A percentile compares a stretch with the other conserved stretches of the same genome.
These are phyloP conservation scores for Chalcosyrphus nemorum DNA, from an alignment of 2,888 invertebrate genomes.

Conservation along the genomic window DNA sequence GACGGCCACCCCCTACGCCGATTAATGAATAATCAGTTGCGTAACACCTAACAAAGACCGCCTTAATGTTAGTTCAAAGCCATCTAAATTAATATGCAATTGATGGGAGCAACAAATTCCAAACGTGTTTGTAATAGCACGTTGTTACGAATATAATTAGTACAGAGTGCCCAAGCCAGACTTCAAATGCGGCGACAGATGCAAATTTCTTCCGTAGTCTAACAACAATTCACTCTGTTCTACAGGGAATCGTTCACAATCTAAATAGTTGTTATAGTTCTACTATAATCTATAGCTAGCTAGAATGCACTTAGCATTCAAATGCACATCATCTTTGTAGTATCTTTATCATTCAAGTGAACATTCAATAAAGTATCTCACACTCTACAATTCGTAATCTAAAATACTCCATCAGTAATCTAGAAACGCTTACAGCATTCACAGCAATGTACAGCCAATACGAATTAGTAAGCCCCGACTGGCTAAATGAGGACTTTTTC, in stretches of 20 bases:
- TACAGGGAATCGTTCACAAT: too few species aligned
- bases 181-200: not conserved
- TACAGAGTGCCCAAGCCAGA: too few species aligned
- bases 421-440: not conserved
- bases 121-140: not conserved
- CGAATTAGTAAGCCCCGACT: constrained; percentile 47
- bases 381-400: not conserved
- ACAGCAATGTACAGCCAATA: constrained; percentile 32
- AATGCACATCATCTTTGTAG: too few species aligned
- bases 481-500: constrained; percentile 41
- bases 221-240: too few species aligned
- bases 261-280: too few species aligned
- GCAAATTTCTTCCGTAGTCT: not conserved
- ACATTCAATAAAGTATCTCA: not conserved
- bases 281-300: too few species aligned
- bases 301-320: too few species aligned
- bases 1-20: not conserved
- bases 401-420: not conserved
- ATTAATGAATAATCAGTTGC: too few species aligned
- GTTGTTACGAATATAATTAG: not conserved
- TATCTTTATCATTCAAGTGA: too few species aligned
- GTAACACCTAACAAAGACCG: too few species aligned
- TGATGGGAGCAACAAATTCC: not conserved
- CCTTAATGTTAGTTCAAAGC: too few species aligned
- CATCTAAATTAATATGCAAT: too few species aligned